Evolutionary conservation across 2,888 invertebrate species (phyloP), one percentile per base, ranked within the genome.

Genomic region (Amphimallon solstitiale): DNA sequence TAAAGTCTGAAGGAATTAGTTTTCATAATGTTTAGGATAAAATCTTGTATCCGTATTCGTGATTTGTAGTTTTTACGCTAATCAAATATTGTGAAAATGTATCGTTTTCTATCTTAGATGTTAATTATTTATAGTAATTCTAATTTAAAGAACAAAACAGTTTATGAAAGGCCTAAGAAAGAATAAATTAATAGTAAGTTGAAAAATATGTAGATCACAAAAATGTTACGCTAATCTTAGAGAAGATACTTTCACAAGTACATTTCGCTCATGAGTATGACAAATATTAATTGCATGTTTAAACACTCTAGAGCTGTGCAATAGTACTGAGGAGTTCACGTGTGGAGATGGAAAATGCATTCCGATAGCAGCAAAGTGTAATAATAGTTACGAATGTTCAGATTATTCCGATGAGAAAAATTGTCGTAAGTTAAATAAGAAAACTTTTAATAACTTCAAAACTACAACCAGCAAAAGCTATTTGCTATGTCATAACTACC

Each of bases 281-380:
- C n/a, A 59, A 43, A 38, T 17, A 23, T 59, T 54, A 64, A 62
- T 38, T 54, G 64, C 65, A 62, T 62, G 65, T 64, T 63, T 46
- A 64, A 60, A 17, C 35, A 35, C 52, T 67, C 45, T 65, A 74
- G 72, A 72, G 68, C 54, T 65, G 56, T 73, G 72, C 68, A 63
- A 73, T 73, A 68, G 71, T 63, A 63, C 65, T 63, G 74, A 66
- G 66, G 72, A 84, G 76, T 93, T 91, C 82, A 88, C 87, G 70
- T 94, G 94, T 81, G 85, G 84, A 66, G 91, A 92, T 80, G 90
- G 91, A 56, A 86, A 87, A 74, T 93, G 93, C 80, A 88, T 94
- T 74, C 88, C 90, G 46, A 85, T 88, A 70, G 81, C 86, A 48
- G 83, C 87, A 71, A 87, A 89, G 56, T 94, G 94, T 80, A 90